Conservation (phyloP, 2,888 invertebrate species). For the Leptogaster cylindrica region DNA sequence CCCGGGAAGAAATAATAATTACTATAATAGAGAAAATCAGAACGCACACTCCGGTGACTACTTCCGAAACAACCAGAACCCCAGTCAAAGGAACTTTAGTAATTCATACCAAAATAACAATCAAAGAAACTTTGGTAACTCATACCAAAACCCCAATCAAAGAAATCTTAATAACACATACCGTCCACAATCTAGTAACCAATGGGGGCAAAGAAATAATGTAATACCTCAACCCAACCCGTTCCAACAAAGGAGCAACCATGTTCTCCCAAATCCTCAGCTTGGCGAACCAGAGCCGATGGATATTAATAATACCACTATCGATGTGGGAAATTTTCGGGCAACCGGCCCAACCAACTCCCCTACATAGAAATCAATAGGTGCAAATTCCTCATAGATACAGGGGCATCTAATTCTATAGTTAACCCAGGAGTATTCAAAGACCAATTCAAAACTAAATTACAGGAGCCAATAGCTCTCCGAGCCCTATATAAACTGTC, state of each 20-base stretch:
- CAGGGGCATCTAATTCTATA: conserved; percentile 2
- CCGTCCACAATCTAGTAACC: background rate
- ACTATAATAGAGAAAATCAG: background rate
- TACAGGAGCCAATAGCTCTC: background rate
- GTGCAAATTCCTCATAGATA: background rate
- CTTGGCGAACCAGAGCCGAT: background rate
- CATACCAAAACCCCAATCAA: background rate
- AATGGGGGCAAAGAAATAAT: background rate
- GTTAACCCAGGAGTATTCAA: background rate
- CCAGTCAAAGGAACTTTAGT: background rate
- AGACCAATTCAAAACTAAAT: background rate
- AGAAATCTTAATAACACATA: background rate
- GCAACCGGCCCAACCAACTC: background rate
- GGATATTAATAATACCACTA: background rate
- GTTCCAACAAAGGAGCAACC: background rate
- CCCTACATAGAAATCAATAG: background rate
- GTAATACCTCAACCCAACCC: background rate
- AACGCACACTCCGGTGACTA: background rate
- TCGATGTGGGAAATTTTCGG: conserved; percentile 9
- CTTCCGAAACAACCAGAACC: no score
- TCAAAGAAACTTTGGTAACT: background rate
- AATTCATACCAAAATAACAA: background rate
- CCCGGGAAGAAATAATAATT: background rate
- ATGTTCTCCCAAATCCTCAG: background rate
- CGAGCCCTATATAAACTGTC: background rate